Percentiles rank a stretch among this genome's conserved stretches.
Evolutionary conservation across 2,113 vertebrate species (phyloP).

Genomic region (Shinisaurus crocodilurus): DNA sequence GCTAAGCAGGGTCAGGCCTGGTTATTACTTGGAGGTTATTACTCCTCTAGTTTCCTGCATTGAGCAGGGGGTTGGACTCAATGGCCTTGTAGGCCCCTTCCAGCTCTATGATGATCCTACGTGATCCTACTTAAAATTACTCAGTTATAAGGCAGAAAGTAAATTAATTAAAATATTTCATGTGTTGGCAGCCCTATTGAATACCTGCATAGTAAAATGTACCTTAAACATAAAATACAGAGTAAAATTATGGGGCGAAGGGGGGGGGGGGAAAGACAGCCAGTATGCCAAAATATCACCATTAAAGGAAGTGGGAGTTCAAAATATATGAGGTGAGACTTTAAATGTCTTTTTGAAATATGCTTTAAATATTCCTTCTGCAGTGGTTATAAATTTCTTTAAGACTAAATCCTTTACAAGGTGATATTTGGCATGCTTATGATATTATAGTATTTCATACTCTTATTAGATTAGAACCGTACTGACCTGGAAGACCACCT

Average conservation of each 20-base stretch:
- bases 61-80: no score
- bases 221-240: background rate
- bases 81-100: no score
- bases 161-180: background rate
- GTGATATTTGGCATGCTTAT: background rate
- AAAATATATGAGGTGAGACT: conserved; percentile 30
- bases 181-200: background rate
- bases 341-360: conserved; percentile 3
- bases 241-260: background rate
- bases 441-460: background rate
- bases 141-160: background rate
- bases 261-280: background rate
- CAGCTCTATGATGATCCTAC: no score
- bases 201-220: background rate
- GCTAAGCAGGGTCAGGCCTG: no score
- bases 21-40: no score
- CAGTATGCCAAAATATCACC: background rate
- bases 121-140: background rate
- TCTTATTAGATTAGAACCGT: background rate
- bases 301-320: background rate
- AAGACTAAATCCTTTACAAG: background rate
- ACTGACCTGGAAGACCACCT: conserved; percentile 13
- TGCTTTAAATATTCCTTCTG: conserved; percentile 7
- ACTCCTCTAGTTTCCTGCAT: no score
- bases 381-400: background rate